A percentile compares a stretch with the other conserved stretches of the same genome.
Evolutionary conservation across 2,113 vertebrate genomes (phyloP).

Genomic region (Aramus guarauna): DNA sequence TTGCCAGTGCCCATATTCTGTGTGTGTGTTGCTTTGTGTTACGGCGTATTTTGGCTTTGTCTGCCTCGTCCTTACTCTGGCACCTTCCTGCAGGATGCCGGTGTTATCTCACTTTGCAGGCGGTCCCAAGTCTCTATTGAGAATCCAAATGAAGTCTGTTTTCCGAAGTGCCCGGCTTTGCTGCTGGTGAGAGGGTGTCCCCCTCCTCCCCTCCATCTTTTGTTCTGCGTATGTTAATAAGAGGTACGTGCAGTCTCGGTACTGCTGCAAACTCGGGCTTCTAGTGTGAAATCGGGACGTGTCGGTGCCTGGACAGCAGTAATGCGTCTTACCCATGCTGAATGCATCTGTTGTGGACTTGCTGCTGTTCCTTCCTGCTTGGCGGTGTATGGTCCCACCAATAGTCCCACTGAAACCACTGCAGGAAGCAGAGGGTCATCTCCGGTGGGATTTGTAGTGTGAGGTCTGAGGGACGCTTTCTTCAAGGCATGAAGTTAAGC

Average conservation of each 20-base stretch:
- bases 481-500: neutral
- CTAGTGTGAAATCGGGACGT: rapidly evolving
- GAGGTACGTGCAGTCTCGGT: neutral
- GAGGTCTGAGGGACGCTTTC: neutral
- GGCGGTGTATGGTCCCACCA: neutral
- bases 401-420: neutral
- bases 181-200: neutral
- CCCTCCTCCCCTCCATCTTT: neutral
- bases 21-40: neutral
- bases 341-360: neutral
- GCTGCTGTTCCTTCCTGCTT: neutral
- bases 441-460: neutral
- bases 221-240: neutral
- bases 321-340: rapidly evolving
- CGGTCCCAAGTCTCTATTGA: neutral
- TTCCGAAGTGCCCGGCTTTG: neutral
- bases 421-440: neutral
- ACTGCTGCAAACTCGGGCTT: neutral
- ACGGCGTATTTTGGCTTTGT: neutral
- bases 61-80: neutral
- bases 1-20: neutral
- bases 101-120: neutral
- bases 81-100: neutral
- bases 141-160: neutral
- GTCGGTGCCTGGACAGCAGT: neutral